Conservation (phyloP, 2,888 invertebrate genomes). For the Drosophila ustulata region DNA sequence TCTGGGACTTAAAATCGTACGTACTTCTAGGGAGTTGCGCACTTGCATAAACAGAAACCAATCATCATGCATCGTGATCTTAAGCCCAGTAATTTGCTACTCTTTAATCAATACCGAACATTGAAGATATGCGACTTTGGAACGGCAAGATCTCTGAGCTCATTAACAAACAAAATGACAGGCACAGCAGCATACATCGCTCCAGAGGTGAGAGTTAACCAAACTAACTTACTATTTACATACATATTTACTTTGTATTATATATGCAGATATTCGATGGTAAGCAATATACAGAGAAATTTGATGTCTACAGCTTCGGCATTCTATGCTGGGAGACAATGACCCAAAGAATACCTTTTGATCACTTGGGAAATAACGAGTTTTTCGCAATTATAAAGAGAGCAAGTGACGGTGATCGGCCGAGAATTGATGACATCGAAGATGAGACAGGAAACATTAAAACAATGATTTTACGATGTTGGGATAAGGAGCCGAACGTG, state of each 20-base stretch:
- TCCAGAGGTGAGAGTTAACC: constrained; percentile 40
- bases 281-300: constrained; percentile 4
- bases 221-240: background rate
- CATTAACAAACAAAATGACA: background rate
- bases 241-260: background rate
- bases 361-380: rapidly evolving
- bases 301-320: constrained; percentile 52
- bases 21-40: constrained; percentile 33
- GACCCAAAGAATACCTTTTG: constrained; percentile 18
- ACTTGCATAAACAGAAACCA: constrained; percentile 33
- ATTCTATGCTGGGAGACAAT: constrained; percentile 53
- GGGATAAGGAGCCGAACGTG: constrained; percentile 20
- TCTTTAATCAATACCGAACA: background rate
- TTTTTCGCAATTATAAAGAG: background rate
- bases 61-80: constrained; percentile 51
- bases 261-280: background rate
- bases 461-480: constrained; percentile 24
- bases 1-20: background rate
- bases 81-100: constrained; percentile 39
- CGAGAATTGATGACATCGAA: constrained; percentile 1
- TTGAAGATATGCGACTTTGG: constrained; percentile 63
- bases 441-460: background rate
- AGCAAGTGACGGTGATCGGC: background rate
- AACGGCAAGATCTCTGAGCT: background rate
- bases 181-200: constrained; percentile 48